Evolutionary conservation across 2,797 vertebrate species (phyloP), one percentile per base, ranked within the genome.

Genomic region (Rhinoraja longicauda): DNA sequence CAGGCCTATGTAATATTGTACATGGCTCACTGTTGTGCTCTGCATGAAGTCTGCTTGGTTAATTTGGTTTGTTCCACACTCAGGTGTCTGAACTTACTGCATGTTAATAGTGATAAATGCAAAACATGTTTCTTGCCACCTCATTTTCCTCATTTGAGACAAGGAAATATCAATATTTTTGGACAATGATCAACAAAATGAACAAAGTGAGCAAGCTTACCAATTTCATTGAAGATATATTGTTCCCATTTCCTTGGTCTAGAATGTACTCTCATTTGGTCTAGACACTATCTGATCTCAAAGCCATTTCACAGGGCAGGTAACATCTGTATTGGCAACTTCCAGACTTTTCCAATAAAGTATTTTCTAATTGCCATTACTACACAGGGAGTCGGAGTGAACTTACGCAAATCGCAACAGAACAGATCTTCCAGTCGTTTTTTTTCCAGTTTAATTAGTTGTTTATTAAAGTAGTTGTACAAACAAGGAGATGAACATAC

Each of bases 91-190:
- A 57, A 64, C 59, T 64, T 64, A 4, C 59, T 88, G 59, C n/a
- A 62, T 9, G 15, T n/a, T 45, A 29, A 10, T 6, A 45, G 19
- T 73, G 62, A 73, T 73, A 53, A 45, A 24, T 92, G 70, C 15
- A 75, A 92, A 92, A 73, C 36, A 92, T 92, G 21, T 92, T 92
- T 92, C 26, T 9, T 73, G 93, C 94, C 70, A 93, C 78, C 75
- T 95, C 62, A 95, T 95, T 93, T 67, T 36, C 10, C 77, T 36
- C 62, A 12, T 53, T 78, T 36, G n/a, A 45, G 26, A 19, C 12
- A 53, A 73, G 82, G 93, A 91, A 93, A 72, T 92, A 64, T 88
- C 64, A 21, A 88, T 88, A 17, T 64, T 7, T 10, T 15, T 64
- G 29, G n/a, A n/a, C 29, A 9, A 17, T 29, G 57, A 57, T 86